These are phyloP conservation scores for Parnassius apollo DNA, from an alignment of 2,888 invertebrate genomes.

Conservation along the genomic window DNA sequence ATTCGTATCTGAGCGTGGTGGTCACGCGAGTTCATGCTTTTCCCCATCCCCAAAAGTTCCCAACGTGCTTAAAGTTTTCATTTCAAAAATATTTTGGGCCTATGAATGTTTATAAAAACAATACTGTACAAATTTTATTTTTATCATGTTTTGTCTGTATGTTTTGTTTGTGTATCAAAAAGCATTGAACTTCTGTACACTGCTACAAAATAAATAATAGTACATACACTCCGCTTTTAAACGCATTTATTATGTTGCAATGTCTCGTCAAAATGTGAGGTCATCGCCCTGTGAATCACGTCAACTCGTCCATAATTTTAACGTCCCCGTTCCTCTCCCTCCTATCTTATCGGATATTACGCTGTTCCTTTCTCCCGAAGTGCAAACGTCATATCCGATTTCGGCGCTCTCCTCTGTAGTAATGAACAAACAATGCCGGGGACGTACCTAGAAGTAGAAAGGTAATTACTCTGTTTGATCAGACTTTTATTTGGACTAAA, in stretches of 20 bases:
- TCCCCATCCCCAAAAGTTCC: too few relatives aligned
- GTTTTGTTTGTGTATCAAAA: too few relatives aligned
- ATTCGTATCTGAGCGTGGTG: too few relatives aligned
- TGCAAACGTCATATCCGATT: slow-evolving; percentile 23
- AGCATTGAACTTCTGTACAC: not conserved
- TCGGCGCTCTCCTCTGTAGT: slow-evolving; percentile 16
- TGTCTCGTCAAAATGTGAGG: slow-evolving; percentile 60
- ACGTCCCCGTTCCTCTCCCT: slow-evolving; percentile 40
- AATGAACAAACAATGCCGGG: slow-evolving; percentile 10
- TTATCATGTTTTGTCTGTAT: too few relatives aligned
- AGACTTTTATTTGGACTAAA: not conserved
- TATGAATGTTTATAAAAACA: too few relatives aligned
- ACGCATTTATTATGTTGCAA: slow-evolving; percentile 30
- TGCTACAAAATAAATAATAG: not conserved
- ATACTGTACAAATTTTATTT: too few relatives aligned
- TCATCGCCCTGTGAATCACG: slow-evolving; percentile 57
- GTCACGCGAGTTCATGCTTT: too few relatives aligned
- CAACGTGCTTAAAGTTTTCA: too few relatives aligned
- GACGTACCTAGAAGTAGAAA: slow-evolving; percentile 2
- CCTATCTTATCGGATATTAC: slow-evolving; percentile 40
- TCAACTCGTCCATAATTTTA: slow-evolving; percentile 45
- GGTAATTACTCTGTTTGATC: slow-evolving; percentile 4
- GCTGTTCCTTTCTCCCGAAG: slow-evolving; percentile 34
- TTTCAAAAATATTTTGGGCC: too few relatives aligned
- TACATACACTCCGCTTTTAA: not conserved